Evolutionary conservation across 2,888 invertebrate species (phyloP).

Genomic region (Drosophila nigricruria): DNA sequence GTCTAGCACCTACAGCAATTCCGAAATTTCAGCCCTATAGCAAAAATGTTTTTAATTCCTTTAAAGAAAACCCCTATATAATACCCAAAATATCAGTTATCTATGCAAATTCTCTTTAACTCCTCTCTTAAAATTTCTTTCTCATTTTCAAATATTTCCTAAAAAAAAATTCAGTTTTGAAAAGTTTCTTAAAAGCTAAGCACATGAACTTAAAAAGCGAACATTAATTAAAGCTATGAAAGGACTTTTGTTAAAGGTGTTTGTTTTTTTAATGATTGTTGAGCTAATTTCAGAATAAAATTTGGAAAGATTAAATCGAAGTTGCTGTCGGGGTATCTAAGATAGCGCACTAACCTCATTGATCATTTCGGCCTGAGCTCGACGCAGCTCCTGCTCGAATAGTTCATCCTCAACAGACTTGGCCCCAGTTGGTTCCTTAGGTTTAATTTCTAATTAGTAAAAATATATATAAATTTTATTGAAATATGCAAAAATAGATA

Average conservation of each 20-base stretch:
- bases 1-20: neutral
- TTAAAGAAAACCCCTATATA: neutral
- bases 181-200: constrained; percentile 37
- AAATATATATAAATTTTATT: neutral
- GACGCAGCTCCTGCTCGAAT: constrained; percentile 83
- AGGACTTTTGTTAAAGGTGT: constrained; percentile 46
- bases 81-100: neutral
- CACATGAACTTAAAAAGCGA: constrained; percentile 58
- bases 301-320: neutral
- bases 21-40: neutral
- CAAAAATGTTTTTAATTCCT: constrained; percentile 33
- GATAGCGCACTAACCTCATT: constrained; percentile 80
- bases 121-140: neutral
- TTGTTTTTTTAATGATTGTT: constrained; percentile 78
- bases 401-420: constrained; percentile 52
- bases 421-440: constrained; percentile 62
- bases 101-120: neutral
- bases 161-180: constrained; percentile 6
- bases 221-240: constrained; percentile 76
- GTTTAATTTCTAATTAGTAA: constrained; percentile 80
- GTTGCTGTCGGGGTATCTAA: neutral
- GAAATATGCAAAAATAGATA: neutral
- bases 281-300: constrained; percentile 67
- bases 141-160: neutral
- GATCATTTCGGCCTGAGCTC: constrained; percentile 84